Conservation (phyloP, 1,140 invertebrate genomes). For the Sarcophaga peregrina region DNA sequence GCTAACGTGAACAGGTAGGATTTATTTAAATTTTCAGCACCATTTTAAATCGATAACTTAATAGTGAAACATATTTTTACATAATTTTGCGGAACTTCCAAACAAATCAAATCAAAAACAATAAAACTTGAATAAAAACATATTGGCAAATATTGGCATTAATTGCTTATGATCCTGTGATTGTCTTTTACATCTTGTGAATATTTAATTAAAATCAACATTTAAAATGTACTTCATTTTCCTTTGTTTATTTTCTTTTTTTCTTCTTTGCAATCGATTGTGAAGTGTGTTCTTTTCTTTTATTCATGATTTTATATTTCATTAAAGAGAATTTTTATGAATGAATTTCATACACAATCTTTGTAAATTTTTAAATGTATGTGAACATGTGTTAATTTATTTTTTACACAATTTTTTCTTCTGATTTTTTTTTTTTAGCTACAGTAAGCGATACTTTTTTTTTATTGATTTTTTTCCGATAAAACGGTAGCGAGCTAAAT, state of each 20-base stretch:
- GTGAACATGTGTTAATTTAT: neutral
- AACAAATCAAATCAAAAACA: too few relatives aligned
- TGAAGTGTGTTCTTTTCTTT: neutral
- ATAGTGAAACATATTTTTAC: too few relatives aligned
- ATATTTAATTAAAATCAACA: constrained; percentile 20
- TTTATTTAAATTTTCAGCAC: too few relatives aligned
- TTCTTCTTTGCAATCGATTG: neutral
- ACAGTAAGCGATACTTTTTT: neutral
- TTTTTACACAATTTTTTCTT: neutral
- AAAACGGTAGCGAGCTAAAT: constrained; percentile 14
- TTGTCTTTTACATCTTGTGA: neutral
- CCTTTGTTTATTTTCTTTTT: neutral
- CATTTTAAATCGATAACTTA: too few relatives aligned
- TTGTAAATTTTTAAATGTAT: neutral
- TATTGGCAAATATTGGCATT: neutral
- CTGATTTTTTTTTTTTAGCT: neutral
- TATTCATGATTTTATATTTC: too few relatives aligned
- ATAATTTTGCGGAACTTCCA: too few relatives aligned
- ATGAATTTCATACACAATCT: constrained; percentile 9
- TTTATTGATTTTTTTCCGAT: neutral
- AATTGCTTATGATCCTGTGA: neutral
- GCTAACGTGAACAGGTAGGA: too few relatives aligned
- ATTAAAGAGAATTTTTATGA: neutral
- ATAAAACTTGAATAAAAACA: too few relatives aligned
- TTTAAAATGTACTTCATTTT: neutral